Evolutionary conservation across 2,113 vertebrate species (phyloP).

Genomic region (Pteropus alecto): DNA sequence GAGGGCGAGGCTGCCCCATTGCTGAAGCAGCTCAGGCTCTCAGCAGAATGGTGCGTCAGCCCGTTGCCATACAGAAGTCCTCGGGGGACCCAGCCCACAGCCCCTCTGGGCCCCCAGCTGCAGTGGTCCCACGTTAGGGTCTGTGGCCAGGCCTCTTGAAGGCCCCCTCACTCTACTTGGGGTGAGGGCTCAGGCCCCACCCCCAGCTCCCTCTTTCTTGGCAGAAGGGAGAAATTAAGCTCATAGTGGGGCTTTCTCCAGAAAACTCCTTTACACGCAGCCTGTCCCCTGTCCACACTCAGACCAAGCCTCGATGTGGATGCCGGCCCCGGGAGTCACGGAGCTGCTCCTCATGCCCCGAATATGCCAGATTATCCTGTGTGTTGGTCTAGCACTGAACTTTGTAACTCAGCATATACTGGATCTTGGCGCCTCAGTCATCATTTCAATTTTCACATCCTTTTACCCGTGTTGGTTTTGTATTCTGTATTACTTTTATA

Average conservation of each 20-base stretch:
- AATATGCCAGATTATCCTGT: accelerated
- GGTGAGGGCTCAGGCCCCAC: background rate
- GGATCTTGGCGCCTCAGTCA: background rate
- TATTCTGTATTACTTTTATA: background rate
- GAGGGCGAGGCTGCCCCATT: too few species aligned
- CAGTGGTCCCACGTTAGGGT: background rate
- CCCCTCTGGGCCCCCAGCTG: background rate
- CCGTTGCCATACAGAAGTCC: too few species aligned
- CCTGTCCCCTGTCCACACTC: too few species aligned
- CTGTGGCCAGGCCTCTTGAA: background rate
- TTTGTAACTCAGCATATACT: background rate
- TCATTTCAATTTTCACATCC: background rate
- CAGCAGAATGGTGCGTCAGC: too few species aligned
- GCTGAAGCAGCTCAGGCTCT: too few species aligned
- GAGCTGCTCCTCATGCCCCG: background rate
- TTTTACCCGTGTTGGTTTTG: background rate
- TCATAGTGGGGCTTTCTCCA: background rate
- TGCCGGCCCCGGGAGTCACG: background rate
- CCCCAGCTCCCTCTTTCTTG: background rate
- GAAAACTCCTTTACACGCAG: too few species aligned
- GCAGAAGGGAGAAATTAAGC: background rate
- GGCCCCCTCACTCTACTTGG: background rate
- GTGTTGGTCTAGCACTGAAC: background rate
- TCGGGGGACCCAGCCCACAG: background rate
- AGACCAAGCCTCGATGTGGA: too few species aligned